Percentiles rank a stretch among this genome's conserved stretches.
phyloP scores from a whole-genome alignment of 2,113 vertebrate genomes.

The Microcebus lehilahytsara region DNA sequence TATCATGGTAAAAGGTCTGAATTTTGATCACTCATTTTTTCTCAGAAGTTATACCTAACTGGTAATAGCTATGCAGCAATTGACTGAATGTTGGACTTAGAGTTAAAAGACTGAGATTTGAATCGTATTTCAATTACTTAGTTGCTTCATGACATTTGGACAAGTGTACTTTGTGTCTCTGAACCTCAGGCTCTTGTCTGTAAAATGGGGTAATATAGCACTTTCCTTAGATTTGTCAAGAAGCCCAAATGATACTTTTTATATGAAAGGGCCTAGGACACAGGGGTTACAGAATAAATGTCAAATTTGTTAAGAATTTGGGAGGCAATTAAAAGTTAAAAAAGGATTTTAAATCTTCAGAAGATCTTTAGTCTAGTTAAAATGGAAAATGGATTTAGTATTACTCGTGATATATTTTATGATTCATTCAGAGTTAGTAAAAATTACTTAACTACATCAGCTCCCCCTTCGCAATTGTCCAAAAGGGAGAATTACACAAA shows the following conservation, averaged over 20 bases:
- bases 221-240: not conserved
- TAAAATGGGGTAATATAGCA: not conserved
- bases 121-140: not conserved
- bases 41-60: not conserved
- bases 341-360: slow-evolving; percentile 47
- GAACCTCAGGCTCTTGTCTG: not conserved
- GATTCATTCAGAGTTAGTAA: slow-evolving; percentile 20
- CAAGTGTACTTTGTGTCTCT: not conserved
- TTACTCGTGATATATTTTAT: slow-evolving; percentile 34
- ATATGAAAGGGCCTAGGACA: not conserved
- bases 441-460: slow-evolving; percentile 49
- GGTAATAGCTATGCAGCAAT: not conserved
- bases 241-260: not conserved
- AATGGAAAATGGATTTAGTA: slow-evolving; percentile 51
- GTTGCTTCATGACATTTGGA: not conserved
- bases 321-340: slow-evolving; percentile 40
- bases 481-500: not conserved
- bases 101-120: not conserved
- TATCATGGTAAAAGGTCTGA: not conserved
- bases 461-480: not conserved
- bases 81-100: not conserved
- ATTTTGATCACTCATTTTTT: not conserved
- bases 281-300: not conserved
- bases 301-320: slow-evolving; percentile 34
- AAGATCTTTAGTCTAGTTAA: slow-evolving; percentile 24